Evolutionary conservation across 2,888 invertebrate species (phyloP).

Genomic region (Ophion obscuratus): DNA sequence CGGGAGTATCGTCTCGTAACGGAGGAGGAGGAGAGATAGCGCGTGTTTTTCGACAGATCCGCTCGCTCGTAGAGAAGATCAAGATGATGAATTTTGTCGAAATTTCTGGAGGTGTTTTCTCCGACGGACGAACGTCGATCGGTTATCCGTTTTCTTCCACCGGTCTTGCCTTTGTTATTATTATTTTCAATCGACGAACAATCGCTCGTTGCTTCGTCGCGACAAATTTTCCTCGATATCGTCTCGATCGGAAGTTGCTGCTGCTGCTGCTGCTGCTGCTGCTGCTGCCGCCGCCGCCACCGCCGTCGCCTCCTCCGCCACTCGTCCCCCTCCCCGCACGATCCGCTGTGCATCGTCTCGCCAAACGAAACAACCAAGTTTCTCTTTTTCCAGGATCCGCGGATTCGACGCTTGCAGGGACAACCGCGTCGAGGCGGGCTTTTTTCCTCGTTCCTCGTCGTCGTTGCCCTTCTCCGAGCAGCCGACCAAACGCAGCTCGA

Average conservation of each 20-base stretch:
- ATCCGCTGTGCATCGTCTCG: constrained; percentile 43
- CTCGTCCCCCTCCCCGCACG: too few relatives aligned
- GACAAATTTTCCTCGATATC: constrained; percentile 54
- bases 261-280: constrained; percentile 25
- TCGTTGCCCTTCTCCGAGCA: constrained; percentile 15
- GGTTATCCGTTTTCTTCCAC: constrained; percentile 37
- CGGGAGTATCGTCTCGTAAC: not conserved
- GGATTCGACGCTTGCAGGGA: constrained; percentile 62
- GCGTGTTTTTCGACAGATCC: constrained; percentile 24
- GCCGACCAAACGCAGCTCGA: constrained; percentile 58
- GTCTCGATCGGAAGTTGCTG: constrained; percentile 53
- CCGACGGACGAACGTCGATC: constrained; percentile 20
- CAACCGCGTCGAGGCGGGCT: constrained; percentile 44
- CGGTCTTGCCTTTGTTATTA: constrained; percentile 6
- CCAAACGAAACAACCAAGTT: constrained; percentile 60
- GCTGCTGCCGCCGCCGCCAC: not conserved
- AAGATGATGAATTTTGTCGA: constrained; percentile 35
- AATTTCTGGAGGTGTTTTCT: constrained; percentile 15
- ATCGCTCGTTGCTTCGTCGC: constrained; percentile 32
- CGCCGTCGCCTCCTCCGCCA: too few relatives aligned
- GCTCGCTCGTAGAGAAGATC: constrained; percentile 56
- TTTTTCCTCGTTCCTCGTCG: not conserved
- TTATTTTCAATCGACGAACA: constrained; percentile 16
- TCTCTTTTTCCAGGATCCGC: constrained; percentile 54
- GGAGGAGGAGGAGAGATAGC: constrained; percentile 23